A percentile compares a stretch with the other conserved stretches of the same genome.
Conservation (phyloP, 2,113 vertebrate species). For the Erpornis zantholeuca region DNA sequence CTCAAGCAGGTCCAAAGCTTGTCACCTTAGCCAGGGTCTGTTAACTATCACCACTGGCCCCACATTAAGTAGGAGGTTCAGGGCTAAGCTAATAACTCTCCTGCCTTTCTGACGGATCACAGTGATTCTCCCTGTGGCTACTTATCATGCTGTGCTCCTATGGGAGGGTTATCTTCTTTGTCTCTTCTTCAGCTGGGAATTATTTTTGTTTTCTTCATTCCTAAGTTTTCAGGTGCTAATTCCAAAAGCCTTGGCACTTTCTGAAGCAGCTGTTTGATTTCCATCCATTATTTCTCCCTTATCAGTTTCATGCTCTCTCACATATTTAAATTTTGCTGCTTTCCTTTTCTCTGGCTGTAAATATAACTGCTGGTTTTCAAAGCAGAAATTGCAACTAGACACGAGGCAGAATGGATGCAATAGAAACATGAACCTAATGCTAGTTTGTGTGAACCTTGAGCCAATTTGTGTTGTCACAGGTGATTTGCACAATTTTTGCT, state of each 20-base stretch:
- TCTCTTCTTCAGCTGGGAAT: constrained; percentile 53
- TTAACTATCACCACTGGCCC: constrained; percentile 93
- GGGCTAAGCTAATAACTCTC: constrained; percentile 99
- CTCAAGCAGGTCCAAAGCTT: constrained; percentile 96
- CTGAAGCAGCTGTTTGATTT: neutral
- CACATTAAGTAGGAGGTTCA: constrained; percentile 99
- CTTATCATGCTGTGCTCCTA: constrained; percentile 72
- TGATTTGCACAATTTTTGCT: neutral
- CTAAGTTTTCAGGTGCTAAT: neutral
- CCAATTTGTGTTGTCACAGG: neutral
- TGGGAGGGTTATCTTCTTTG: constrained; percentile 67
- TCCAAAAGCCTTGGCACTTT: neutral
- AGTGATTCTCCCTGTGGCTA: constrained; percentile 65
- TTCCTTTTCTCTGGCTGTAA: neutral
- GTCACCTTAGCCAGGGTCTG: constrained; percentile 98
- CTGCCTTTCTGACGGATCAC: constrained; percentile 92
- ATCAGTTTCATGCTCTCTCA: neutral
- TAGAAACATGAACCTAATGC: neutral
- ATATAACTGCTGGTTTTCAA: neutral
- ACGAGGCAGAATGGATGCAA: neutral
- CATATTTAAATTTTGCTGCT: neutral
- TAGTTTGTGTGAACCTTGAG: neutral
- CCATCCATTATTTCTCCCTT: neutral
- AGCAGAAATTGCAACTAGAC: neutral
- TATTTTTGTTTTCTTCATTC: constrained; percentile 17